These are phyloP conservation scores for Monopterus albus DNA, from an alignment of 2,113 vertebrate genomes.

Conservation along the genomic window DNA sequence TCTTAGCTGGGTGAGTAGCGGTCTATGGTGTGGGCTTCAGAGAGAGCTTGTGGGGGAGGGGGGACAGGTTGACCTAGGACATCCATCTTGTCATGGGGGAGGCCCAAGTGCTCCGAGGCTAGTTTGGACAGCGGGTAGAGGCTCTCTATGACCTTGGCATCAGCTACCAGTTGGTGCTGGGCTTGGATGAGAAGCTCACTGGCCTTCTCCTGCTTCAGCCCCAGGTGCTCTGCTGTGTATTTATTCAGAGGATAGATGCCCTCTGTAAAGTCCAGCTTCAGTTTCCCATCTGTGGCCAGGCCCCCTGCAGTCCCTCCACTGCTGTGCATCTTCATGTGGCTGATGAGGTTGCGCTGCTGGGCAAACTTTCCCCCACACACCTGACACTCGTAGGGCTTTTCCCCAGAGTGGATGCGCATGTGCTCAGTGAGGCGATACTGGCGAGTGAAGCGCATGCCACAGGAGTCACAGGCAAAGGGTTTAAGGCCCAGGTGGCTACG, in stretches of 20 bases:
- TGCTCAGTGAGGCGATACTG: conserved; percentile 99
- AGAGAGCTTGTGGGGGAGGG: conserved; percentile 81
- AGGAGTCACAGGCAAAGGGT: conserved; percentile 97
- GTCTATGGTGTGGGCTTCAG: conserved; percentile 89
- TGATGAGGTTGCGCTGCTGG: conserved; percentile 99
- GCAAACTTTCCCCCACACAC: conserved; percentile 99
- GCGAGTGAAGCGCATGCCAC: conserved; percentile 98
- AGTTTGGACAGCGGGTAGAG: conserved; percentile 95
- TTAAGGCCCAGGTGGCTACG: conserved; percentile 98
- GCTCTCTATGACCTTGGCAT: conserved; percentile 93
- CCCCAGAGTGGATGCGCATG: conserved; percentile 99
- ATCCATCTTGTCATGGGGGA: conserved; percentile 94
- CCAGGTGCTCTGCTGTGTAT: conserved; percentile 93
- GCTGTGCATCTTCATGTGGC: conserved; percentile 99
- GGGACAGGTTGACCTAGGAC: conserved; percentile 86
- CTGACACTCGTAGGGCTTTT: conserved; percentile 99
- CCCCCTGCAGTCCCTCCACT: conserved; percentile 80
- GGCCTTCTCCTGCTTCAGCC: conserved; percentile 94
- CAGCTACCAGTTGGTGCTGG: conserved; percentile 91
- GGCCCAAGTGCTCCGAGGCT: conserved; percentile 91
- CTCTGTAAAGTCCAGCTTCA: conserved; percentile 93
- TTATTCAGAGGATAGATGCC: conserved; percentile 95
- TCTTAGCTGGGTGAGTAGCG: conserved; percentile 93
- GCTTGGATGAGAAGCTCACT: conserved; percentile 92
- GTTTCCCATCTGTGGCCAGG: conserved; percentile 86